Evolutionary conservation across 2,113 vertebrate species (phyloP).

Genomic region (Chaetops frenatus): DNA sequence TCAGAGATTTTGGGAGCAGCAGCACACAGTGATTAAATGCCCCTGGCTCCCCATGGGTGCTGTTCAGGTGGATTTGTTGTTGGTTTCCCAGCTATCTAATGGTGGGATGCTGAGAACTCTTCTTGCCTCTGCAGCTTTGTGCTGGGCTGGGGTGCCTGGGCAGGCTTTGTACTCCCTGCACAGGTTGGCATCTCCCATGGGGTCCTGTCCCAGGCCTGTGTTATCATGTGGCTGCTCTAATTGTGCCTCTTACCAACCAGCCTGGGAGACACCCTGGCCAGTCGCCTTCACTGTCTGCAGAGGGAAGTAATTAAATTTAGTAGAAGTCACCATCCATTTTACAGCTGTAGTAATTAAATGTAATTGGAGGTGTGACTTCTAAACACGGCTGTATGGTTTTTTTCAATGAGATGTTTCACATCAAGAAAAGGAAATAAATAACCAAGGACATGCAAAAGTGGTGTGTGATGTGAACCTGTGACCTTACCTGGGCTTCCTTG

Average conservation of each 20-base stretch:
- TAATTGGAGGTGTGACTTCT: neutral
- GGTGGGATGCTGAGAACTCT: neutral
- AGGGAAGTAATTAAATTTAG: neutral
- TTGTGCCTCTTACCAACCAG: fast-evolving
- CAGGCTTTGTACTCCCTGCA: neutral
- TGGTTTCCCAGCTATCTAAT: neutral
- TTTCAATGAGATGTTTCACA: neutral
- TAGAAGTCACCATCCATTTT: neutral
- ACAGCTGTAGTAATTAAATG: neutral
- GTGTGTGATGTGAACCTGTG: neutral
- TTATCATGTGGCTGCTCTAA: fast-evolving
- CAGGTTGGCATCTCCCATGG: too few relatives aligned
- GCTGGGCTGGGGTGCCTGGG: fast-evolving
- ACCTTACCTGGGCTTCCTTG: neutral
- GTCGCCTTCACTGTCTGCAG: neutral
- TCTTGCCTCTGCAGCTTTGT: neutral
- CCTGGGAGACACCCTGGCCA: neutral
- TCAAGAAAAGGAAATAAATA: neutral
- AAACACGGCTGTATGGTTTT: neutral
- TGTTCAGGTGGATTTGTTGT: neutral
- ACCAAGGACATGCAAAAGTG: neutral
- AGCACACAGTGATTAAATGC: neutral
- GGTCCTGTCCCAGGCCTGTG: neutral
- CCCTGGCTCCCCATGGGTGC: neutral
- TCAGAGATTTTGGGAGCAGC: neutral